Evolutionary conservation across 2,113 vertebrate species (phyloP), one percentile per base, ranked within the genome.

Genomic region (Cavia porcellus): DNA sequence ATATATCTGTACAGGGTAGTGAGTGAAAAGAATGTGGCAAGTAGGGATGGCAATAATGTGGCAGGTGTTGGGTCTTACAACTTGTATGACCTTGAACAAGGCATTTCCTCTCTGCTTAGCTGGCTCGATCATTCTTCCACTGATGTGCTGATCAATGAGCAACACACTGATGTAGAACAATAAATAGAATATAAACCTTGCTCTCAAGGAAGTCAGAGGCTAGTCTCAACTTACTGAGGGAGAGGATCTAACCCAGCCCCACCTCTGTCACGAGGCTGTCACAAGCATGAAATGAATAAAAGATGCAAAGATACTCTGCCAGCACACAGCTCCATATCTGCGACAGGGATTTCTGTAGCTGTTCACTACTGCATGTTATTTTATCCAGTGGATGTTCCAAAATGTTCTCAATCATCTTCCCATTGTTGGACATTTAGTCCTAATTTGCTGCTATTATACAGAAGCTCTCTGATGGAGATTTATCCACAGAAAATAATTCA

Each of bases 381-480:
- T 97, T 94, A 97, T 86, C 88, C 97, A 92, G 82, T 97, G 82
- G 77, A 86, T 93, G 92, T 96, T 97, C 95, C 85, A 92, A 96
- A 98, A 92, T 1, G 91, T 87, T 92, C 96, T 94, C 95, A 96
- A 98, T 97, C 97, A 97, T 97, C 96, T 88, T 86, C 92, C 94
- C 96, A 96, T 98, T 98, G 97, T 97, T 35, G 79, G 82, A 96
- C 96, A 97, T 77, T 97, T 96, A 97, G 96, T 97, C 68, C 96
- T 96, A 97, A 97, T 98, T 98, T 97, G 91, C 96, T 96, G 86
- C 97, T 96, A 97, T 98, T 97, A 96, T 96, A 83, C 77, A 94
- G 45, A 82, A 97, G 90, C 88, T 94, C 90, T 94, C 85, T 95
- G 94, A 92, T 92, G 95, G 94, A 30, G 94, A 96, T 90, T 89